Evolutionary conservation across 1,140 invertebrate species (phyloP), one percentile per base, ranked within the genome.

Genomic region (Gerris buenoi): DNA sequence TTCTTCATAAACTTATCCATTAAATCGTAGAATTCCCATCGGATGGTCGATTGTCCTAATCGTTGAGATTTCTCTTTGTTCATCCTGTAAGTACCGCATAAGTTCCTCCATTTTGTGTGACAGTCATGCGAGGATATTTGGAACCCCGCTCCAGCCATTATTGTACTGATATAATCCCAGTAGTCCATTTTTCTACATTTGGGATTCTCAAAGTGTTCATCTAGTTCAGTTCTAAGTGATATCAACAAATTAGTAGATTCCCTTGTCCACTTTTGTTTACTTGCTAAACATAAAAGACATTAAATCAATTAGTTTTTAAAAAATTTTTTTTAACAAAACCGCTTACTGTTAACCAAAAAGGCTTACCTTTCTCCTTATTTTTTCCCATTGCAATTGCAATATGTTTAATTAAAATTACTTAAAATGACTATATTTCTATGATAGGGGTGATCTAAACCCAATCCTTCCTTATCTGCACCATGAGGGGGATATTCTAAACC

Each of bases 121-220:
- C 58, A 60, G 23, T 60, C 58, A 22, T 15, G 15, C 5, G 15
- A 15, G 23, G 15, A 22, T 60, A 60, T 25, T 22, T 60, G 15
- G 22, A 60, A 60, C 15, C 58, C 58, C 3, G 15, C 23, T 5
- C 23, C 58, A 60, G 3, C 22, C 23, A 60, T 22, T 5, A 60
- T 22, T 3, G 15, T 60, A 22, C 58, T 60, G 15, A 60, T 25
- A 22, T 60, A 60, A 5, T 60, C 58, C 58, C 58, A 60, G 58
- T 60, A 60, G 23, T 60, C 58, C 15, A 22, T 60, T 22, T 60
- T 60, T 22, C 23, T 60, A 13, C 5, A 60, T 22, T 60, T 60
- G 23, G 58, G 58, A 60, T 60, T 60, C 58, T 60, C 58, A 60
- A 60, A 60, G 23, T 60, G 58, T 14, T 60, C 58, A 60, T 60